Evolutionary conservation across 2,888 invertebrate genomes (phyloP), one percentile per base, ranked within the genome.

Genomic region (Chloromyia formosa): DNA sequence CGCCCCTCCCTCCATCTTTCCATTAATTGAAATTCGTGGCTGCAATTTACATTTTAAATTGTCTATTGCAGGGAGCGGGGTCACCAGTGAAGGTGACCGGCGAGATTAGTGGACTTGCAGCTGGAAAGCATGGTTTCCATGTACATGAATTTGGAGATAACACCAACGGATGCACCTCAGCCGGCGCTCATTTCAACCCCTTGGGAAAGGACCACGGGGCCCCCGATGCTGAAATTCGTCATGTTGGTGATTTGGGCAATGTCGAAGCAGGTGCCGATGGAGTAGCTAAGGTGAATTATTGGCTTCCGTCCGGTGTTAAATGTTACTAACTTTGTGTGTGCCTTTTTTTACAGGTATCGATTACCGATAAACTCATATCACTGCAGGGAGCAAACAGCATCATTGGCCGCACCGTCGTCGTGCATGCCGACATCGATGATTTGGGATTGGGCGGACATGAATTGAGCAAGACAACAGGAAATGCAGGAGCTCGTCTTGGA

Each of bases 101-200:
- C 7, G 91, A 94, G 85, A 88, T 98, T 10, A 87, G 84, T 40
- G 96, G 97, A 1, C 87, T 98, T 42, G 83, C 88, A 18, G 88
- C 91, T 84, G 97, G 97, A 76, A 83, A 86, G 1, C 88, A 86
- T 77, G 85, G 86, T 22, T 96, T 98, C 87, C 98, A 98, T 83
- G 90, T 98, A 76, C 98, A 98, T 83, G 95, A 98, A 87, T 97
- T 96, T 83, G 98, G 98, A 0, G 97, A 97, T 86, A 95, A 94
- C 82, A 96, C 96, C 35, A 96, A 97, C 83, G 95, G 95, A 0
- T 98, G 98, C 86, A 94, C 92, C n/a, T 96, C 95, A 53, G 96
- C 97, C 45, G 98, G 97, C 0, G 87, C 94, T 0, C 98, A 98
- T 86, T 98, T 94, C 87, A 98, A 98, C 86, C 97, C 97, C 0